phyloP scores from a whole-genome alignment of 2,797 vertebrate genomes.

The Cercopithecus mitis region DNA sequence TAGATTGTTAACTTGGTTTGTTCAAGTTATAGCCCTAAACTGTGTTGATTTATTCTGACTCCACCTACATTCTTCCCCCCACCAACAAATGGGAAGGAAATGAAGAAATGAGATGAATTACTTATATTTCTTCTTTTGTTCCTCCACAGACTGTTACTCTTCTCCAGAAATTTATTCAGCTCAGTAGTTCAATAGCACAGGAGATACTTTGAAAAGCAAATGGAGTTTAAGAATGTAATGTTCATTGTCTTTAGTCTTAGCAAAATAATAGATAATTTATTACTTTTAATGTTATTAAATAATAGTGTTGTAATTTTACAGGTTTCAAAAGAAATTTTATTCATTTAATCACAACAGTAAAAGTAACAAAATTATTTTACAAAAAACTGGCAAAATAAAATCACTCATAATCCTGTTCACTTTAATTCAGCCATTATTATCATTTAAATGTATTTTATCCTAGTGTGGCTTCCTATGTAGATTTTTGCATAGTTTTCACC shows the following conservation, averaged over 20 bases:
- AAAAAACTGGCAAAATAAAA: slow-evolving; percentile 59
- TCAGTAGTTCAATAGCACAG: background rate
- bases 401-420: background rate
- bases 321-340: slow-evolving; percentile 45
- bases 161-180: slow-evolving; percentile 57
- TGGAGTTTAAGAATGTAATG: slow-evolving; percentile 42
- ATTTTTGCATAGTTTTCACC: slow-evolving; percentile 24
- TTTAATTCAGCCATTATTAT: slow-evolving; percentile 42
- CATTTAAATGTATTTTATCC: slow-evolving; percentile 42
- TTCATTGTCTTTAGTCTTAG: slow-evolving; percentile 54
- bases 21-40: background rate
- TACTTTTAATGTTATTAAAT: slow-evolving; percentile 61
- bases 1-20: background rate
- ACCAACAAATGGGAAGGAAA: background rate
- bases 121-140: slow-evolving; percentile 50
- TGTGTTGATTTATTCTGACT: background rate
- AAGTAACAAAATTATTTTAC: slow-evolving; percentile 48
- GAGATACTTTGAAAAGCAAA: slow-evolving; percentile 56
- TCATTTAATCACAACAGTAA: slow-evolving; percentile 48
- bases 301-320: slow-evolving; percentile 44
- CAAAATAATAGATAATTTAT: slow-evolving; percentile 57
- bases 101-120: slow-evolving; percentile 10
- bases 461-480: background rate
- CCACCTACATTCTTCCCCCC: background rate
- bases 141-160: slow-evolving; percentile 69